Evolutionary conservation across 1,140 invertebrate species (phyloP).

Genomic region (Leptopilina clavipes): DNA sequence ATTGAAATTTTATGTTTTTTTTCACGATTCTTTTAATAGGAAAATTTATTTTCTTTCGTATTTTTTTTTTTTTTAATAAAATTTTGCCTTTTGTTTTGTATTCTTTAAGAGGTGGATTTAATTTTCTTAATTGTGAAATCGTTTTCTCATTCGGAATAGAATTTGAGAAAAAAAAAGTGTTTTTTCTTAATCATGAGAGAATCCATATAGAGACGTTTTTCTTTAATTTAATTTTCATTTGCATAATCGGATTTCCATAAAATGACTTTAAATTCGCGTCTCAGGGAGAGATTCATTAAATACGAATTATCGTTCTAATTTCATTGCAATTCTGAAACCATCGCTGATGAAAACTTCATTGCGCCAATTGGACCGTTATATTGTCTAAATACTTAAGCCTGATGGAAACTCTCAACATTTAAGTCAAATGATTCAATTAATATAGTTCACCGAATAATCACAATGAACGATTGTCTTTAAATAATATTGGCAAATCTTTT

Average conservation of each 20-base stretch:
- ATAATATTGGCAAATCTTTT: too few species aligned
- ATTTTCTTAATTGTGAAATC: too few species aligned
- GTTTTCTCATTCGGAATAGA: too few species aligned
- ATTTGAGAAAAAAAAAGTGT: too few species aligned
- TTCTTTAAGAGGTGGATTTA: too few species aligned
- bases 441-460: background rate
- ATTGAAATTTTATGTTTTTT: too few species aligned
- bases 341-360: background rate
- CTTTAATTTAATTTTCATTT: background rate
- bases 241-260: background rate
- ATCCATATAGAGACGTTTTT: background rate
- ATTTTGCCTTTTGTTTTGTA: too few species aligned
- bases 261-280: background rate
- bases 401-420: conserved; percentile 14
- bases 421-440: conserved; percentile 15
- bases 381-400: conserved; percentile 23
- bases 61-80: too few species aligned
- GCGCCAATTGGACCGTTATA: background rate
- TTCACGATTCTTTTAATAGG: too few species aligned
- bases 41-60: too few species aligned
- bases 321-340: conserved; percentile 11
- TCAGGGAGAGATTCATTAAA: background rate
- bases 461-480: background rate
- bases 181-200: too few species aligned
- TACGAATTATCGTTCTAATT: conserved; percentile 23